phyloP scores from a whole-genome alignment of 2,113 vertebrate genomes.

The Nannospalax galili region DNA sequence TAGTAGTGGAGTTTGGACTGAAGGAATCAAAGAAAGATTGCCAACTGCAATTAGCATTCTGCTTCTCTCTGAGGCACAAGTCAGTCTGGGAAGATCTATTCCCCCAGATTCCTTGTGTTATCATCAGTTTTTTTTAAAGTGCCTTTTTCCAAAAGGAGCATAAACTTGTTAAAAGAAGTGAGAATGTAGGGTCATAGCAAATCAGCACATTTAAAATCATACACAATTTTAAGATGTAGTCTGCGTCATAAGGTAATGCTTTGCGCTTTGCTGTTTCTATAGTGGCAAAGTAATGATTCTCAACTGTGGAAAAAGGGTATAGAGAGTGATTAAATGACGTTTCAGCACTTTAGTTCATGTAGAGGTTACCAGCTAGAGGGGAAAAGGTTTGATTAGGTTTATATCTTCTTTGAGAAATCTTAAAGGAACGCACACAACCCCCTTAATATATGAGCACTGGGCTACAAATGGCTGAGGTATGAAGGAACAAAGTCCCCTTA shows the following conservation, averaged over 20 bases:
- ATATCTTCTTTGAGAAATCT: slow-evolving; percentile 88
- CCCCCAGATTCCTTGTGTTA: not conserved
- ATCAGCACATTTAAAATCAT: slow-evolving; percentile 45
- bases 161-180: slow-evolving; percentile 35
- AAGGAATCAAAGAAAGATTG: slow-evolving; percentile 76
- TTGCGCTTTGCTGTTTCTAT: slow-evolving; percentile 84
- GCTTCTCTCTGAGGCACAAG: slow-evolving; percentile 68
- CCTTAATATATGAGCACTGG: slow-evolving; percentile 80
- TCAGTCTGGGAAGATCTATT: slow-evolving; percentile 1
- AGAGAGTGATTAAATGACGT: slow-evolving; percentile 90
- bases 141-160: slow-evolving; percentile 29
- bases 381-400: slow-evolving; percentile 91
- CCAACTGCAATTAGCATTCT: slow-evolving; percentile 78
- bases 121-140: too few relatives aligned
- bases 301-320: slow-evolving; percentile 83
- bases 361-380: slow-evolving; percentile 90
- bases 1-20: slow-evolving; percentile 79
- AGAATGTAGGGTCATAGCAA: slow-evolving; percentile 59
- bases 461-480: slow-evolving; percentile 83
- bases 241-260: slow-evolving; percentile 70
- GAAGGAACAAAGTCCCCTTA: slow-evolving; percentile 79
- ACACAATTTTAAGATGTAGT: slow-evolving; percentile 73
- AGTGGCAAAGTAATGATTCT: slow-evolving; percentile 85
- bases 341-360: slow-evolving; percentile 91
- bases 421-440: slow-evolving; percentile 85